These are phyloP conservation scores for Microctenopoma lineatum DNA, from an alignment of 2,797 vertebrate genomes.

Conservation along the genomic window DNA sequence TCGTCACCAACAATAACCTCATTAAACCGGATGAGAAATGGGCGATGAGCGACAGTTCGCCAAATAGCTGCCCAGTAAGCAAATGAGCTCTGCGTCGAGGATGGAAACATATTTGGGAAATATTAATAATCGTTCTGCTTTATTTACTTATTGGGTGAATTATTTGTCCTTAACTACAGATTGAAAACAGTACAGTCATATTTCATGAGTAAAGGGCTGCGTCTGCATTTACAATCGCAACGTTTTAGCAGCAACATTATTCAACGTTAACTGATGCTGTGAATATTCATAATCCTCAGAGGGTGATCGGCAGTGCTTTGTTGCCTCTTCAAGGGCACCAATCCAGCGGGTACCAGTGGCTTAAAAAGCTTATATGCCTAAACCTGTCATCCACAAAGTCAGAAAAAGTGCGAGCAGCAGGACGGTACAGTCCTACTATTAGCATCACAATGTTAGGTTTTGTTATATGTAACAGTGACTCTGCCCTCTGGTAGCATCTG, in stretches of 20 bases:
- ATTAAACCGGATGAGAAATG: conserved; percentile 60
- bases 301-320: not conserved
- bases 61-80: conserved; percentile 59
- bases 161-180: not conserved
- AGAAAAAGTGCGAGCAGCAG: conserved; percentile 14
- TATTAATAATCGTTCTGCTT: conserved; percentile 27
- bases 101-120: conserved; percentile 20
- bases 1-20: conserved; percentile 63
- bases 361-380: conserved; percentile 26
- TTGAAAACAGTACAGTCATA: not conserved
- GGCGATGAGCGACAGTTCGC: conserved; percentile 51
- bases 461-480: conserved; percentile 3
- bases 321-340: not conserved
- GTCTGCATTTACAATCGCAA: not conserved
- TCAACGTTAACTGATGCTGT: not conserved
- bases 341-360: not conserved
- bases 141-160: conserved; percentile 15
- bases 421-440: conserved; percentile 3
- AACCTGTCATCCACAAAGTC: conserved; percentile 26
- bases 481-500: conserved; percentile 40
- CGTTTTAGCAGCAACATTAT: not conserved
- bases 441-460: conserved; percentile 15
- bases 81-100: conserved; percentile 51
- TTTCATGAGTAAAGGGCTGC: not conserved
- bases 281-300: not conserved